Evolutionary conservation across 2,113 vertebrate species (phyloP), one percentile per base, ranked within the genome.

Genomic region (Actinemys pallida): DNA sequence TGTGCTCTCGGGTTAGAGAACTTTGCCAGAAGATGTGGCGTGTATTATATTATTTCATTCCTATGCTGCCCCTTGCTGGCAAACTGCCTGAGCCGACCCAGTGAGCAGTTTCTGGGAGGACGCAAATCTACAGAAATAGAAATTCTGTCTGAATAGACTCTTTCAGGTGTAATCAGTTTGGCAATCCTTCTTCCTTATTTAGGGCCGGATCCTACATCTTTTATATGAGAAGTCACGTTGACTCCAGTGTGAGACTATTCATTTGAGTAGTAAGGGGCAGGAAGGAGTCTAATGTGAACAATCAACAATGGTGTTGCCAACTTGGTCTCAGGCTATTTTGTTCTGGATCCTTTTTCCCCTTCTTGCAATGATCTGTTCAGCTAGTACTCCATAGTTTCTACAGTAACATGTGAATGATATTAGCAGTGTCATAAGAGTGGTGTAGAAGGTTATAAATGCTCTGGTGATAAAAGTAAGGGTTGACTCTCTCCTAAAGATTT

Each of bases 11-110:
- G 65, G 81, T 81, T 84, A 93, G 81, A 65, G 83, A 95, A 95
- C 89, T 92, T 93, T 87, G 53, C 83, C 69, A n/a, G 65, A 76
- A 76, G 78, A 90, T 75, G 0, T 0, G 84, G 79, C 78, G 39
- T 81, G 79, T 78, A 65, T 85, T 35, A 87, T 53, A 19, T 57
- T 90, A 79, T 79, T 57, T 81, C 50, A 94, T 96, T 86, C 83
- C 93, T 95, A 93, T 59, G 72, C 86, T 95, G 96, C 89, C 96
- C 92, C 92, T 97, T 89, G 95, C 92, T 91, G 93, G 94, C 97
- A 90, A 93, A 62, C 39, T 81, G 8, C 24, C 54, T n/a, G 72
- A 1, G 1, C 65, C 25, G 0, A 1, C 65, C 86, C 92, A 94
- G 96, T 89, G 94, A 90, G 79, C 75, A 91, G 87, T 29, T n/a